phyloP scores from a whole-genome alignment of 2,797 vertebrate species.

The Melanotaenia nigrans region DNA sequence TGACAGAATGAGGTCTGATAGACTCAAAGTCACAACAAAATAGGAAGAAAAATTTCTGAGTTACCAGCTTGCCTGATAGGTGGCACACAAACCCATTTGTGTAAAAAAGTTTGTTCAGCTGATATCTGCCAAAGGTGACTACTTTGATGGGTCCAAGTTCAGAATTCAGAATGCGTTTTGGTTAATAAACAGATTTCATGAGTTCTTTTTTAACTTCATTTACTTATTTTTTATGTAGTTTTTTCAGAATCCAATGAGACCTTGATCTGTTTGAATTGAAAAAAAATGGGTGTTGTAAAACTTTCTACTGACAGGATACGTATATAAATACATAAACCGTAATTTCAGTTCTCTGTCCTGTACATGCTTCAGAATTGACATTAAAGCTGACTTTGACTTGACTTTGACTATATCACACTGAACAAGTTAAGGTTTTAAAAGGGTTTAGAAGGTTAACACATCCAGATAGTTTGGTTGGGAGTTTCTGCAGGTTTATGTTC shows the following conservation, averaged over 20 bases:
- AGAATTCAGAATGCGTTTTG: not conserved
- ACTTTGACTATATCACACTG: too few species aligned
- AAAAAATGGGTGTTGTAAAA: too few species aligned
- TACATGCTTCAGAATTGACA: too few species aligned
- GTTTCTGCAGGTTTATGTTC: not conserved
- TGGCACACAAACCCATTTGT: not conserved
- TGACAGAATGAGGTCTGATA: not conserved
- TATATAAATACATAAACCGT: too few species aligned
- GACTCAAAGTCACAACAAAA: not conserved
- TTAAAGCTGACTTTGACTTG: too few species aligned
- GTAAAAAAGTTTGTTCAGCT: not conserved
- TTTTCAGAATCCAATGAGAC: too few species aligned
- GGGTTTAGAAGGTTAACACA: not conserved
- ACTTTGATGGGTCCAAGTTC: too few species aligned
- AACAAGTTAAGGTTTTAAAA: too few species aligned
- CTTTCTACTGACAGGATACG: too few species aligned
- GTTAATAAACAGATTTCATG: not conserved
- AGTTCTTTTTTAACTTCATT: not conserved
- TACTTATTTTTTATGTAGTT: not conserved
- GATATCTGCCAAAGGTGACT: too few species aligned
- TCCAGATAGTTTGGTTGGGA: not conserved
- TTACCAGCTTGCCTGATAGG: not conserved
- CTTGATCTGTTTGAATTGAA: too few species aligned
- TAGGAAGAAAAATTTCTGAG: not conserved
- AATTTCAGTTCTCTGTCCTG: too few species aligned